Percentiles rank a stretch among this genome's conserved stretches.
Evolutionary conservation across 1,140 invertebrate species (phyloP).

Genomic region (Drosophila tani): DNA sequence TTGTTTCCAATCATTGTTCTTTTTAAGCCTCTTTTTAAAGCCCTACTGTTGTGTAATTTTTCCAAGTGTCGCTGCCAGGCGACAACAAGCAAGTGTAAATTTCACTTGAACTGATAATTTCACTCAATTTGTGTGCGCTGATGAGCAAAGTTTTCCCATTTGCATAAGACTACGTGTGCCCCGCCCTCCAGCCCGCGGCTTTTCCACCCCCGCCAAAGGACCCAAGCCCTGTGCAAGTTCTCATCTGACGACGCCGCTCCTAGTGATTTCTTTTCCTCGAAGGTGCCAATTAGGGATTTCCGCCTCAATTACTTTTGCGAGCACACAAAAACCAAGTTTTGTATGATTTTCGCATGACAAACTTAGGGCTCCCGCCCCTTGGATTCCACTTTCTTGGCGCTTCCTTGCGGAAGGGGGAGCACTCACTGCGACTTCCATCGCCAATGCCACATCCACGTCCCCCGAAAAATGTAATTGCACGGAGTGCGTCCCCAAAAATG

Average conservation of each 20-base stretch:
- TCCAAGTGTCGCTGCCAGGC: conserved; percentile 27
- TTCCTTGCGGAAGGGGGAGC: conserved; percentile 16
- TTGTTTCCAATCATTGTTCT: too few species aligned
- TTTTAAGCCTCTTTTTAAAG: too few species aligned
- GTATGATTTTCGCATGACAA: conserved; percentile 84
- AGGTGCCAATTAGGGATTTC: conserved; percentile 84
- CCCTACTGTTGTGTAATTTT: background rate
- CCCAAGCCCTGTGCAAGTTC: conserved; percentile 38
- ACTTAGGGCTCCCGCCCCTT: conserved; percentile 63
- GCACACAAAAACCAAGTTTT: conserved; percentile 81
- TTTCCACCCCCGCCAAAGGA: conserved; percentile 3
- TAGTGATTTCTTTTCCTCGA: conserved; percentile 61
- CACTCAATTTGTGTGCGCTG: conserved; percentile 82
- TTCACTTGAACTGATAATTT: conserved; percentile 84
- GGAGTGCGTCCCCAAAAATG: conserved; percentile 5
- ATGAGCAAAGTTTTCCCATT: conserved; percentile 84
- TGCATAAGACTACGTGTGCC: conserved; percentile 77
- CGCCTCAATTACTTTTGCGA: conserved; percentile 81
- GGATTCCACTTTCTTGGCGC: background rate
- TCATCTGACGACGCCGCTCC: conserved; percentile 36
- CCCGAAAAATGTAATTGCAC: conserved; percentile 8
- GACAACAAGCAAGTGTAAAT: conserved; percentile 79
- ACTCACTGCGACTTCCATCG: conserved; percentile 38
- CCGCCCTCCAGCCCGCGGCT: conserved; percentile 9
- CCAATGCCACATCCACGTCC: conserved; percentile 55